Conservation (phyloP, 2,113 vertebrate species). For the Microcebus griseorufus region DNA sequence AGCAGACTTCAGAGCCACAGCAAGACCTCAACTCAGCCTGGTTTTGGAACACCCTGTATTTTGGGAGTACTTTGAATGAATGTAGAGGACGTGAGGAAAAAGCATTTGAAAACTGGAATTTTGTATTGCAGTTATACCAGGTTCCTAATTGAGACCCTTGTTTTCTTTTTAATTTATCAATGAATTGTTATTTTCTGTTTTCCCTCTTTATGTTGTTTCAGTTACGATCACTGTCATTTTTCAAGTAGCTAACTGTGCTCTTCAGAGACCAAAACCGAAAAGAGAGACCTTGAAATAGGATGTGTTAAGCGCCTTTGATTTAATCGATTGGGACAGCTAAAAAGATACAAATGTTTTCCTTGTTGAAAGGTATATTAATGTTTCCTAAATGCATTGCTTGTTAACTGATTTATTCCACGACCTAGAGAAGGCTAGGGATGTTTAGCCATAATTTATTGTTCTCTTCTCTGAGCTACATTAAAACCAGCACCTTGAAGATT, state of each 20-base stretch:
- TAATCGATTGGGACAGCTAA: constrained; percentile 72
- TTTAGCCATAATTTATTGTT: constrained; percentile 80
- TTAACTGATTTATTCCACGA: constrained; percentile 68
- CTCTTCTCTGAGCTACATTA: constrained; percentile 62
- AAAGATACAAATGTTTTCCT: constrained; percentile 66
- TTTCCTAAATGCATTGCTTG: constrained; percentile 68
- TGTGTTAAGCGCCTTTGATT: constrained; percentile 72
- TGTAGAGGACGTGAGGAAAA: not conserved
- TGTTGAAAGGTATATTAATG: constrained; percentile 71
- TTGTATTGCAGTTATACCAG: not conserved
- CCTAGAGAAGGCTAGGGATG: constrained; percentile 62
- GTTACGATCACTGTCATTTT: constrained; percentile 54
- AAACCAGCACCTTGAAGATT: constrained; percentile 76
- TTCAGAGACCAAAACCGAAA: constrained; percentile 59
- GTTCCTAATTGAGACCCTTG: not conserved
- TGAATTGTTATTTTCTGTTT: constrained; percentile 47
- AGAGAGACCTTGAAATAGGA: constrained; percentile 56
- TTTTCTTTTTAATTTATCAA: not conserved
- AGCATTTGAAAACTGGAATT: not conserved
- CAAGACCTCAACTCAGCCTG: constrained; percentile 65
- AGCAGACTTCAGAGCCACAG: constrained; percentile 74
- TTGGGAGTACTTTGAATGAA: not conserved
- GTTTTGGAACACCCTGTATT: constrained; percentile 37
- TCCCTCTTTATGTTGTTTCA: not conserved
- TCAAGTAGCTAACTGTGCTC: constrained; percentile 48